These are phyloP conservation scores for Denticeps clupeoides DNA, from an alignment of 2,797 vertebrate species.

Conservation along the genomic window DNA sequence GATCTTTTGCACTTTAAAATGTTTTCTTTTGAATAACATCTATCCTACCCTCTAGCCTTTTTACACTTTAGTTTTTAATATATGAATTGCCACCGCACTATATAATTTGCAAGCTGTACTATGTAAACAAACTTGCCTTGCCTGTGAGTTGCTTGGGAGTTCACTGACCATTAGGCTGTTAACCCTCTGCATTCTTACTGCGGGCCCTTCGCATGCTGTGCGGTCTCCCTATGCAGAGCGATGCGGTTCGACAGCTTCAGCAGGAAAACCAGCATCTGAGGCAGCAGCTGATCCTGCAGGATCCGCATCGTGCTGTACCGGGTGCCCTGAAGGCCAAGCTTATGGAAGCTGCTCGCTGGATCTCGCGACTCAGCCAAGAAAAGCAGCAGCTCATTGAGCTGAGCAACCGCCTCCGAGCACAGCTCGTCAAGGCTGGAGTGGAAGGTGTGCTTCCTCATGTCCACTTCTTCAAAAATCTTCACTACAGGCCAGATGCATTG, in stretches of 20 bases:
- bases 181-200: neutral
- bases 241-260: constrained; percentile 35
- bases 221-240: constrained; percentile 39
- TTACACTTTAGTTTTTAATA: too few species aligned
- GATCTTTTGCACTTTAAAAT: too few species aligned
- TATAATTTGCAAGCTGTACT: too few species aligned
- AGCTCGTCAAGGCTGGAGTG: constrained; percentile 34
- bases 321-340: too few species aligned
- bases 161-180: neutral
- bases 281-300: constrained; percentile 29
- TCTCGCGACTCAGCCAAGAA: constrained; percentile 61
- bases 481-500: too few species aligned
- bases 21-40: too few species aligned
- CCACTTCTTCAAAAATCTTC: neutral
- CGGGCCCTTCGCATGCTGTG: neutral
- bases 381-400: constrained; percentile 76
- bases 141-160: too few species aligned
- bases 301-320: too few species aligned
- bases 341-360: constrained; percentile 60
- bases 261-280: constrained; percentile 39
- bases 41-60: too few species aligned
- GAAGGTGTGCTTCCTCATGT: constrained; percentile 29
- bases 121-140: neutral
- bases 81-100: too few species aligned
- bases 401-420: constrained; percentile 69